Base-by-base conservation (phyloP, 2,113 vertebrate species). In the Nannospalax galili region DNA sequence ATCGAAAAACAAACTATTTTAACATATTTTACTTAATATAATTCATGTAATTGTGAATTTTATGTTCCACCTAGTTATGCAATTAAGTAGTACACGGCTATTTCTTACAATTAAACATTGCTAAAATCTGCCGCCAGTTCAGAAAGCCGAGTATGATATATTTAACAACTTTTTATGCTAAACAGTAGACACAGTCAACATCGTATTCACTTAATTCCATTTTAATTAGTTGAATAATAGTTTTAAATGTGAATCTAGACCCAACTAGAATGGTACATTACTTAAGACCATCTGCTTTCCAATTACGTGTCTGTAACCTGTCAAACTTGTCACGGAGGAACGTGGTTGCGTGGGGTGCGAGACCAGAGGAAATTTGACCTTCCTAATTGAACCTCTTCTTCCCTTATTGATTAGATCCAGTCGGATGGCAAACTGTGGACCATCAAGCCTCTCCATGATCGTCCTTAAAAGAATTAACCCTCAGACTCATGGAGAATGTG, bases 21-120 rank as follows among this genome's bases (percentile, higher is more conserved):
- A 98, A 98, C 98, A 98, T 98, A 98, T 98, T 98, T 98, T 98
- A 95, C 96, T 98, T 98, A 98, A 97, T 98, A 98, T 98, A 98
- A 98, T 97, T 98, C 93, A 98, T 96, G 97, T 97, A 98, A 97
- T 97, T 65, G 97, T 97, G 88, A 98, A 98, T 98, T 98, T 98
- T 98, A 98, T 98, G 97, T 96, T 96, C 90, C 93, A 98, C 97
- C 96, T 97, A 98, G 97, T 97, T 98, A 97, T 97, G 97, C 97
- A 98, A 98, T 98, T 98, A 98, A 98, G 97, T 97, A 97, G 97
- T 98, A 97, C 98, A 97, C 62, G 93, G 97, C 94, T 98, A 98
- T 98, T 98, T 97, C 98, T 97, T 98, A 98, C 98, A 98, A 98
- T 98, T 98, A 98, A 98, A 98, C 97, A 98, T 97, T 98, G 98